Evolutionary conservation across 2,113 vertebrate species (phyloP).

Genomic region (Odocoileus hemionus): DNA sequence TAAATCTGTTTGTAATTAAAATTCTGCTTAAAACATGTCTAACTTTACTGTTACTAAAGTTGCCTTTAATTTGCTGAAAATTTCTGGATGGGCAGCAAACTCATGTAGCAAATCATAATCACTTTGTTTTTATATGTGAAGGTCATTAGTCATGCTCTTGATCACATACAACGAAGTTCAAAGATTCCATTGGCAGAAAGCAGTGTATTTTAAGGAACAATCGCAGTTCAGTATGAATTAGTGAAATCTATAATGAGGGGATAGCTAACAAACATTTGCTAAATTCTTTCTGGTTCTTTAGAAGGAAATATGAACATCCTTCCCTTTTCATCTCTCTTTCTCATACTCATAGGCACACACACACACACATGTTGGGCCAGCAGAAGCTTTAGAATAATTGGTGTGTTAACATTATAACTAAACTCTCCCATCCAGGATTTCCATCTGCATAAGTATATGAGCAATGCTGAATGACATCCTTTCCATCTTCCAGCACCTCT

Average conservation of each 20-base stretch:
- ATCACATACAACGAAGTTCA: background rate
- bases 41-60: constrained; percentile 7
- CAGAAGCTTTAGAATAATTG: background rate
- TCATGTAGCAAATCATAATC: background rate
- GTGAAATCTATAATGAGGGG: background rate
- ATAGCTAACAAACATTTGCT: background rate
- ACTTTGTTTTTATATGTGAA: background rate
- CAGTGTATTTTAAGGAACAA: background rate
- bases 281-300: background rate
- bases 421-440: background rate
- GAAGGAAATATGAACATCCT: background rate
- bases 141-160: background rate
- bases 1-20: background rate
- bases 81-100: background rate
- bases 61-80: constrained; percentile 12
- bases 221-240: background rate
- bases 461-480: background rate
- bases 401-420: background rate
- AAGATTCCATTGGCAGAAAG: background rate
- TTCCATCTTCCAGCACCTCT: background rate
- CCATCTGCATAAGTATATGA: background rate
- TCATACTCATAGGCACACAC: background rate
- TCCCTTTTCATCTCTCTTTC: background rate
- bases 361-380: background rate
- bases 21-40: background rate